Evolutionary conservation across 2,113 vertebrate genomes (phyloP).

Genomic region (Lepus timidus): DNA sequence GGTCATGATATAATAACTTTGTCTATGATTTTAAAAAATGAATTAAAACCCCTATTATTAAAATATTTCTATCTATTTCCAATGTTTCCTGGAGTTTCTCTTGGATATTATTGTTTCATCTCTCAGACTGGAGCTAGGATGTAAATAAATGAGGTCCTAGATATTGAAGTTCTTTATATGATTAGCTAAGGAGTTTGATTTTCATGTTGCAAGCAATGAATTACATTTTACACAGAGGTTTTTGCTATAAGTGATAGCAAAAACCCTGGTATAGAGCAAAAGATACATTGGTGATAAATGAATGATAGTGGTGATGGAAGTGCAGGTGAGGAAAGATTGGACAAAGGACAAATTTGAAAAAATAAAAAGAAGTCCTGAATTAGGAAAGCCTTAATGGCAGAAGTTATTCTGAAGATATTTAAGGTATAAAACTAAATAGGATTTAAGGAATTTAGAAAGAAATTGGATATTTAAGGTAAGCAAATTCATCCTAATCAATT

Average conservation of each 20-base stretch:
- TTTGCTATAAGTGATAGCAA: background rate
- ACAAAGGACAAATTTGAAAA: background rate
- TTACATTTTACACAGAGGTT: background rate
- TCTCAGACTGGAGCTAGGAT: background rate
- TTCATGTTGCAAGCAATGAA: background rate
- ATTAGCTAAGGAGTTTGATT: slow-evolving; percentile 30
- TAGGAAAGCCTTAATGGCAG: background rate
- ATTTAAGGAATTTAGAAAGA: background rate
- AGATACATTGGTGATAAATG: background rate
- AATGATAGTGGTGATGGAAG: background rate
- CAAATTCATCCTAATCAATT: background rate
- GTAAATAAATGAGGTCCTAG: background rate
- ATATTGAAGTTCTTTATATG: background rate
- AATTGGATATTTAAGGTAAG: background rate
- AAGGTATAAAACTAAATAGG: background rate
- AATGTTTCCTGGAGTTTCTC: background rate
- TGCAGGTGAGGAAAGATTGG: background rate
- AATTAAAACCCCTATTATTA: background rate
- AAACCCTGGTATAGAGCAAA: background rate
- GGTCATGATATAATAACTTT: background rate
- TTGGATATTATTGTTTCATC: background rate
- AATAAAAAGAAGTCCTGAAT: background rate
- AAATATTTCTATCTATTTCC: background rate
- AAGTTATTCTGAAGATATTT: background rate
- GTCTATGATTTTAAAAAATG: background rate